Evolutionary conservation across 2,888 invertebrate genomes (phyloP), one percentile per base, ranked within the genome.

Genomic region (Octonoba sinensis): DNA sequence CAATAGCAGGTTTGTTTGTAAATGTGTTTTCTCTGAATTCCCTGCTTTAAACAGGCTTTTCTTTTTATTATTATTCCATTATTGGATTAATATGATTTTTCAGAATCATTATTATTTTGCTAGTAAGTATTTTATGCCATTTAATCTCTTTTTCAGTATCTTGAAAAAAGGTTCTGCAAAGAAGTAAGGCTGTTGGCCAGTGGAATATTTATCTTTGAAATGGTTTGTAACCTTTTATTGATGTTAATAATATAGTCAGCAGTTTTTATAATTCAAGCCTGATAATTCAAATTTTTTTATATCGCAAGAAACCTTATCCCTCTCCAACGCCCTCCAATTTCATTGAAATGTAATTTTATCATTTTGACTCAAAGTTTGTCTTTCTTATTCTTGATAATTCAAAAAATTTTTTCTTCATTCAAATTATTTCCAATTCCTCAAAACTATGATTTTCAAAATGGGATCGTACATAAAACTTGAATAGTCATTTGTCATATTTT

Each of bases 161-260:
- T 98, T 87, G 96, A 97, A 88, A 90, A 92, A 86, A 90, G 98
- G 84, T 98, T 97, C 88, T 95, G 96, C 1, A 91, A 92, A 84
- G 89, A 90, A 13, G 92, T 95, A 36, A 90, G 97, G 86, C 89
- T 94, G 84, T 89, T 93, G 22, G 96, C 96, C 0, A 96, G 96
- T 4, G 87, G 95, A 72, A 93, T 94, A 0, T 97, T 96, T 87
- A 93, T 94, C 72, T 86, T 95, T 57, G 97, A 98, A 47, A 84
- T 84, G 83, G 83, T 83, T 65, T 66, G 64, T 73, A 22, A 36
- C 36, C 36, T 36, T 36, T 36, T 36, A 6, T 6, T 11, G 11
- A 36, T 36, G 8, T 36, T 27, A 6, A 27, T 27, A 27, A 27
- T 27, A 27, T 27, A 36, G n/a, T n/a, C n/a, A n/a, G n/a, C n/a